Evolutionary conservation across 2,888 invertebrate genomes (phyloP), one percentile per base, ranked within the genome.

Genomic region (Pachycephus smyrnensis): DNA sequence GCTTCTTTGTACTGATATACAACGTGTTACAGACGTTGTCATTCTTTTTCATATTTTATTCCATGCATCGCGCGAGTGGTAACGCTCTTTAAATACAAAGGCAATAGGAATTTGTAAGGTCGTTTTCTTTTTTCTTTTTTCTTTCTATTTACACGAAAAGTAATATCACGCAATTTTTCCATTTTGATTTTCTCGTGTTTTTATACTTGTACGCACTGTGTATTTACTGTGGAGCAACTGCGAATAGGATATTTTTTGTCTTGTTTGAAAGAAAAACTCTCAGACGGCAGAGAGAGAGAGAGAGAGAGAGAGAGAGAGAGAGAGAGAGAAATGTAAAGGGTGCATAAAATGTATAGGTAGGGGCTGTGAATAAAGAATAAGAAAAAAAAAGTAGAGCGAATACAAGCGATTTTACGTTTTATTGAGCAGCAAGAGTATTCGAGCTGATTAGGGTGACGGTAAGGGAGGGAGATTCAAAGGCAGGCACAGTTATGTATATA

Each of bases 321-420:
- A 69, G 37, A 69, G 71, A 15, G 77, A 77, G 74, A 74, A 78
- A 31, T 73, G 30, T 69, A 71, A 79, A 79, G 73, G 69, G 74
- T n/a, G 55, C 30, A 76, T 68, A 12, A 69, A n/a, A 15, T 35
- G 69, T 11, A 40, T 40, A 30, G 37, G 73, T 4, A 55, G 73
- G 73, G 73, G 73, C 68, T 68, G 77, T 76, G 74, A 75, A 80
- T 68, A 71, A 68, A 31, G 71, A 40, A 73, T 30, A 76, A 75
- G 73, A 68, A 73, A 75, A 76, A 84, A 36, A 11, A 82, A 80
- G 68, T 79, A 81, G 79, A 74, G 30, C 23, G 36, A 55, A 33
- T 12, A 36, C 6, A 40, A 15, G 40, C 6, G 6, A 15, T 40
- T 40, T 6, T 40, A 40, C 15, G 15, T 40, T 40, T 40, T 40